phyloP scores from a whole-genome alignment of 2,888 invertebrate species.

The Formica aserva region DNA sequence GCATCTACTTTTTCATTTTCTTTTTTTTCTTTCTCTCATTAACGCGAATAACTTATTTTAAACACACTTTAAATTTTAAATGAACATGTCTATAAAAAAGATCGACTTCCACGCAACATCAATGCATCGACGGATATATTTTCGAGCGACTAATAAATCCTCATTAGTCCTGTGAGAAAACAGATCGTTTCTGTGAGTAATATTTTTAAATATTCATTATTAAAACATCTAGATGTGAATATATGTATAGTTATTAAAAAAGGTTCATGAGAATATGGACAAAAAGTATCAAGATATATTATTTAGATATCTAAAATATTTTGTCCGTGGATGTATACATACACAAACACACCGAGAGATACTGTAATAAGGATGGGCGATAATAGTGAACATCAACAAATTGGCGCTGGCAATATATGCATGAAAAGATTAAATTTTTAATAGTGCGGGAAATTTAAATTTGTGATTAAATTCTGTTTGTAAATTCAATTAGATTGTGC shows the following conservation, averaged over 20 bases:
- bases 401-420: conserved; percentile 6
- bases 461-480: conserved; percentile 35
- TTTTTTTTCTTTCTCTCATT: not conserved
- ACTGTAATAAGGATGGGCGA: not conserved
- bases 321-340: not conserved
- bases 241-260: not conserved
- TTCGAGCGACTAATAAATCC: conserved; percentile 51
- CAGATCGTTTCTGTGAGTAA: conserved; percentile 38
- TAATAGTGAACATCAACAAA: not conserved
- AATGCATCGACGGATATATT: conserved; percentile 25
- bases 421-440: conserved; percentile 38
- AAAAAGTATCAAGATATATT: not conserved
- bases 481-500: conserved; percentile 34
- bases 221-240: not conserved
- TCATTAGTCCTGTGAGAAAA: conserved; percentile 51
- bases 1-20: not conserved
- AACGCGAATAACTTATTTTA: conserved; percentile 20
- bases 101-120: not conserved
- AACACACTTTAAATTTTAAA: not conserved
- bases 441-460: too few species aligned
- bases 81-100: not conserved
- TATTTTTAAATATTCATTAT: conserved; percentile 12
- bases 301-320: not conserved
- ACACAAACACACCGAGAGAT: too few species aligned
- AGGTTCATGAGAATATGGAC: not conserved